Evolutionary conservation across 2,888 invertebrate species (phyloP).

Genomic region (Phyto melanocephala): DNA sequence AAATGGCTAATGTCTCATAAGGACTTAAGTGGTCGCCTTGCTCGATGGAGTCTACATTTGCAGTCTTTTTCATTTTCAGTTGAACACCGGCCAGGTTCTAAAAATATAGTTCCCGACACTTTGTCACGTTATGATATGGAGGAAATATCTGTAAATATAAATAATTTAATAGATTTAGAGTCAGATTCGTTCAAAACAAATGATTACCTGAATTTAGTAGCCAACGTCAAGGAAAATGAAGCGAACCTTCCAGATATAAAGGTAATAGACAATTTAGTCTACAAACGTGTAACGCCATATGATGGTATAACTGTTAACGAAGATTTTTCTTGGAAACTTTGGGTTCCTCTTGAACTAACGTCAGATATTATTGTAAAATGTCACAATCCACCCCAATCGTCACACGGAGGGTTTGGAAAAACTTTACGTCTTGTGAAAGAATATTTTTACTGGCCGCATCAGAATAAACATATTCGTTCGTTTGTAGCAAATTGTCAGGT

Average conservation of each 20-base stretch:
- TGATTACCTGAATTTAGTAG: background rate
- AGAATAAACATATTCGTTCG: too few species aligned
- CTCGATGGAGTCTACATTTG: background rate
- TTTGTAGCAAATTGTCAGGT: too few species aligned
- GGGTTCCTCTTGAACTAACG: too few species aligned
- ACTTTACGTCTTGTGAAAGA: too few species aligned
- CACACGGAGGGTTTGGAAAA: too few species aligned
- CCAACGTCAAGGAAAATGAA: background rate
- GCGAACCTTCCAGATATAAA: background rate
- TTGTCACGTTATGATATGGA: background rate
- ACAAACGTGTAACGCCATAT: background rate
- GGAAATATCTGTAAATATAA: background rate
- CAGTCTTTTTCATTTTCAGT: background rate
- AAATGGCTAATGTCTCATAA: too few species aligned
- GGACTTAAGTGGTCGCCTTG: too few species aligned
- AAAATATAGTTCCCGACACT: too few species aligned
- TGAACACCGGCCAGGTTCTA: too few species aligned
- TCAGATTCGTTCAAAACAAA: background rate
- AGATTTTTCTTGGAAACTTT: too few species aligned
- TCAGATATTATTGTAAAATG: background rate
- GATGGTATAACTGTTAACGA: background rate
- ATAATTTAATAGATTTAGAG: background rate
- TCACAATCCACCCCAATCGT: background rate
- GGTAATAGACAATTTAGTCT: background rate
- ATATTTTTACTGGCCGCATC: too few species aligned